Percentiles rank a stretch among this genome's conserved stretches.
Evolutionary conservation across 2,888 invertebrate genomes (phyloP).

Genomic region (Drosophila limbata): DNA sequence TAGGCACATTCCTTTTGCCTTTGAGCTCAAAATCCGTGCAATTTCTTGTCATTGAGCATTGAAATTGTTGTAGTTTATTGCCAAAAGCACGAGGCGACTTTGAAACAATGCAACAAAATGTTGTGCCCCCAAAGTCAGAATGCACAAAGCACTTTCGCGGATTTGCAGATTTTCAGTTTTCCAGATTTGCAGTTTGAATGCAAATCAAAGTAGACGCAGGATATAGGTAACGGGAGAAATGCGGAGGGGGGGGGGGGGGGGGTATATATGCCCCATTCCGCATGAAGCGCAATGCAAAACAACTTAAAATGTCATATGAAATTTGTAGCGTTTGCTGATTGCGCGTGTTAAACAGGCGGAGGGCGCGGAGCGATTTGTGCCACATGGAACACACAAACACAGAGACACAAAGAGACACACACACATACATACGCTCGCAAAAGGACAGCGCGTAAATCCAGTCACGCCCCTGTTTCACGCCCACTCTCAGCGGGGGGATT

Average conservation of each 20-base stretch:
- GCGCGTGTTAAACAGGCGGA: conserved; percentile 70
- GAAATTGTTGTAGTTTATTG: background rate
- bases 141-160: conserved; percentile 57
- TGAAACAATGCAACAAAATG: conserved; percentile 46
- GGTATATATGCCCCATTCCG: background rate
- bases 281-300: conserved; percentile 68
- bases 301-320: conserved; percentile 79
- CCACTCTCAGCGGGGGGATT: conserved; percentile 19
- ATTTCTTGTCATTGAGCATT: background rate
- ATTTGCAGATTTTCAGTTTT: conserved; percentile 44
- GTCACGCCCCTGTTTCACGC: conserved; percentile 48
- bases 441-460: conserved; percentile 69
- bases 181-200: conserved; percentile 57
- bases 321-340: conserved; percentile 77
- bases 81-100: conserved; percentile 2
- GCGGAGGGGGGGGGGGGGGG: too few species aligned
- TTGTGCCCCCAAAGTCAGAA: conserved; percentile 59
- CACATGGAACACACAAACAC: conserved; percentile 9
- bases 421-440: conserved; percentile 22
- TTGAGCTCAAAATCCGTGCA: background rate
- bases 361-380: conserved; percentile 8
- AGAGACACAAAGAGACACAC: conserved; percentile 10
- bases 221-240: background rate
- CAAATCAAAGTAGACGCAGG: conserved; percentile 54
- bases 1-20: too few species aligned